Evolutionary conservation across 2,113 vertebrate species (phyloP).

Genomic region (Neolamprologus sp.): DNA sequence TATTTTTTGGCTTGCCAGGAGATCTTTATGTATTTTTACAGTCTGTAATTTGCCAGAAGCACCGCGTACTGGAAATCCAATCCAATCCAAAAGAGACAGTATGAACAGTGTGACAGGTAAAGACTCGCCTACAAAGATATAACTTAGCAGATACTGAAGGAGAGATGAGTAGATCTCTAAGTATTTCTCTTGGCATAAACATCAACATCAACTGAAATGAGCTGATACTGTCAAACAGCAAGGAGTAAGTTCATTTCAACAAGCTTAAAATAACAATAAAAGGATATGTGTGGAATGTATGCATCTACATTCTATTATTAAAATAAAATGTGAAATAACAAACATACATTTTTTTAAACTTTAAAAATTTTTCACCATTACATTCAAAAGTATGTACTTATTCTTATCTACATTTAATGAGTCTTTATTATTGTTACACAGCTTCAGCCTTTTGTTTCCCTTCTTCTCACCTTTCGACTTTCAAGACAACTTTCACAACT

Average conservation of each 20-base stretch:
- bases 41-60: not conserved
- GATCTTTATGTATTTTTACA: not conserved
- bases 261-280: not conserved
- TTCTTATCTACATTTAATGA: not conserved
- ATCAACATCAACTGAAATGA: not conserved
- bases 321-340: not conserved
- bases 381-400: not conserved
- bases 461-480: not conserved
- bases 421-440: not conserved
- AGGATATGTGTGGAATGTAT: not conserved
- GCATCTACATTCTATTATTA: not conserved
- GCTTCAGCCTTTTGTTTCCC: not conserved
- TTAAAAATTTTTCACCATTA: accelerated
- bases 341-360: not conserved
- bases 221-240: accelerated
- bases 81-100: not conserved
- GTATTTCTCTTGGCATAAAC: not conserved
- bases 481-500: not conserved
- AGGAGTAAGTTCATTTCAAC: not conserved
- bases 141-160: not conserved
- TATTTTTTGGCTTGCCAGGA: not conserved
- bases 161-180: not conserved
- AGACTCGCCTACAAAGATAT: not conserved
- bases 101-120: not conserved
- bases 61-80: not conserved